Evolutionary conservation across 2,797 vertebrate genomes (phyloP), one percentile per base, ranked within the genome.

Genomic region (Megaceryle alcyon): DNA sequence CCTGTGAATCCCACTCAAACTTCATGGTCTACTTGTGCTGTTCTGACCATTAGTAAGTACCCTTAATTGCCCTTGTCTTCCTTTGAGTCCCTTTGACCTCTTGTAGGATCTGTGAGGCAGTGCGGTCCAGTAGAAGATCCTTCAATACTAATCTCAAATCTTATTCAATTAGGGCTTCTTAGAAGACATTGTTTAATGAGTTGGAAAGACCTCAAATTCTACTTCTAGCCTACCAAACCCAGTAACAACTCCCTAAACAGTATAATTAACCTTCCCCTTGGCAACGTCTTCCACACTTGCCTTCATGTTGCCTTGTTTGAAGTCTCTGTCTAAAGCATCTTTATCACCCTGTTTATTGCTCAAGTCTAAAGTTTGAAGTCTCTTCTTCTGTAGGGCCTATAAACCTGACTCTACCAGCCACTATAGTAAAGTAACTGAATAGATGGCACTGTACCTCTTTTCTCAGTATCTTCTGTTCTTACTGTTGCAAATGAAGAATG

Each of bases 201-300:
- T 88, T 89, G 82, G 86, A 96, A 96, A 78, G 72, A 61, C 43
- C 79, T 82, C 70, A 83, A 29, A 84, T 83, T 92, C 89, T 88
- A 33, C 72, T 83, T 79, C 70, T 88, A 88, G 49, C 48, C 70
- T 91, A 94, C 86, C 65, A 96, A 91, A 69, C 46, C 61, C 0
- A 56, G 4, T 59, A 92, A 78, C 57, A 89, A 26, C 65, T 88
- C 56, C 51, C 20, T 82, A 79, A 86, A 51, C 46, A 10, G 28
- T 46, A 63, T 69, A 91, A 91, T 94, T 91, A 91, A 92, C 91
- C 28, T 90, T 77, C 56, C 59, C 28, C 20, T 88, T 44, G 31
- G 63, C 66, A 91, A 86, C 70, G 59, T 83, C 59, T 94, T 83
- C 57, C 28, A n/a, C 4, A 1, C 43, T 78, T 82, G 37, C 41